Base-by-base conservation (phyloP, 2,888 invertebrate genomes). In the Drosophila quinaria region DNA sequence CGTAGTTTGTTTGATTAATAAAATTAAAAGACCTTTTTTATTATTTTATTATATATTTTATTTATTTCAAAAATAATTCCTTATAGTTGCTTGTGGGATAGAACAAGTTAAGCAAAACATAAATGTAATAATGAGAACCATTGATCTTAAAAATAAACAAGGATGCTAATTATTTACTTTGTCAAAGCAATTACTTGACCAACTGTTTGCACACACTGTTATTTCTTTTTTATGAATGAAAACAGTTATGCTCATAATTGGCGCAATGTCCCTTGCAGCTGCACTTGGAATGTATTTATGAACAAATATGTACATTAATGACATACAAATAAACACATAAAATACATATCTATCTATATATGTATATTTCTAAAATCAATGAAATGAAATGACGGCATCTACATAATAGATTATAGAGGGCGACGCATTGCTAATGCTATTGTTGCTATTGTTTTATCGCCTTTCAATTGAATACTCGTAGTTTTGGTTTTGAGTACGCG, bases 191-290 rank as follows among this genome's bases (percentile, higher is more conserved):
- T n/a, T 39, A 42, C 8, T 29, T 29, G 29, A 29, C 8, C 8
- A 29, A 29, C 41, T 46, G 59, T 58, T 65, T 54, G 60, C 37
- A 51, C 47, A 47, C 47, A 50, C 46, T 56, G 17, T 56, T 51
- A 1, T n/a, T 22, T 68, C 22, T 6, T n/a, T 77, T 72, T 85
- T 64, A 83, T 84, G 83, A 84, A 84, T 84, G 86, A 80, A 80
- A 86, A 80, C 80, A 67, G 65, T 81, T 86, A 76, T 77, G 61
- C 54, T 70, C 71, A 80, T 77, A 72, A 82, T 70, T 67, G 60
- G 52, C 60, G 61, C 61, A 54, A 35, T 47, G 22, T 61, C 46
- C 52, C 46, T 55, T 54, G 64, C 64, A 50, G 37, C 19, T 59
- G 46, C 42, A 51, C 35, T 56, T 47, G 68, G 54, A 55, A 51